phyloP scores from a whole-genome alignment of 2,113 vertebrate genomes.

The Stegastes partitus region DNA sequence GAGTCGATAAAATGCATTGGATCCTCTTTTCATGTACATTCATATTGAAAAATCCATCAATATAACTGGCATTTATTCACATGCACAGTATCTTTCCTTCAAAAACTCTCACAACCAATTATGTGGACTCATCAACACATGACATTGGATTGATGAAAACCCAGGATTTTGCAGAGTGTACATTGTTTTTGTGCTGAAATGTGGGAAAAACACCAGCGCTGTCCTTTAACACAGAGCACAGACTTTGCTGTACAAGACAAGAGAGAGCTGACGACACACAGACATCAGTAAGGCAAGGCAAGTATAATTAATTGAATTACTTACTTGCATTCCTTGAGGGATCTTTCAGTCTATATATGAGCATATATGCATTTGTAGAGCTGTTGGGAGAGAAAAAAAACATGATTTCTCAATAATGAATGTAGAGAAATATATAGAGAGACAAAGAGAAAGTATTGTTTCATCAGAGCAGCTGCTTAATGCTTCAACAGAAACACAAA shows the following conservation, averaged over 20 bases:
- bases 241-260: too few species aligned
- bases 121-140: background rate
- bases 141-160: background rate
- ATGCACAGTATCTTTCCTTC: too few species aligned
- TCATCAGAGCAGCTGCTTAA: too few species aligned
- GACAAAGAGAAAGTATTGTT: background rate
- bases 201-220: background rate
- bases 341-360: conserved; percentile 98
- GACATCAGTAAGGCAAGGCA: too few species aligned
- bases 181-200: background rate
- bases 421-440: background rate
- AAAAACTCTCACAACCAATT: background rate
- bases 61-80: too few species aligned
- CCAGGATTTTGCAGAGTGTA: background rate
- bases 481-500: too few species aligned
- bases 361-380: conserved; percentile 99
- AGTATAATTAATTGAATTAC: conserved; percentile 55
- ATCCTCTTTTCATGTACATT: background rate
- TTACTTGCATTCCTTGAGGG: conserved; percentile 96
- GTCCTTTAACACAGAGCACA: too few species aligned
- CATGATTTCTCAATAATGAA: conserved; percentile 5
- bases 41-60: too few species aligned
- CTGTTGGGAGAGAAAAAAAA: conserved; percentile 77
- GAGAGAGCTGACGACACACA: too few species aligned
- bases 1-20: background rate